phyloP scores from a whole-genome alignment of 2,888 invertebrate genomes.

The Eupithecia vulgata region DNA sequence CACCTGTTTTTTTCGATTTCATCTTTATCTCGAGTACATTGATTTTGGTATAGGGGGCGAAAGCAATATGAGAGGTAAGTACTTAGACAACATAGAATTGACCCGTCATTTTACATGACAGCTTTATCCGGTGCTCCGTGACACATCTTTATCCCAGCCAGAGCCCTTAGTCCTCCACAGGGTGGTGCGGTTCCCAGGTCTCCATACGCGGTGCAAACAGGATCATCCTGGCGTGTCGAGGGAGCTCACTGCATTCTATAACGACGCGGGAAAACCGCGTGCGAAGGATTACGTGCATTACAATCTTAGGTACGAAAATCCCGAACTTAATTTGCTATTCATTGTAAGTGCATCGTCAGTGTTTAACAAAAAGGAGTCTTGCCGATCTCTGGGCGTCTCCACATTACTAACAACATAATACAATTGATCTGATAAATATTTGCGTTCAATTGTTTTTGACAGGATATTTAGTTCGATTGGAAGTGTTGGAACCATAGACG shows the following conservation, averaged over 20 bases:
- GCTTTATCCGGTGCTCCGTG: neutral
- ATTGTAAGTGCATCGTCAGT: neutral
- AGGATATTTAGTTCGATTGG: too few species aligned
- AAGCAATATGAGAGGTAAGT: neutral
- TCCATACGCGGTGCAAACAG: conserved; percentile 7
- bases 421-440: too few species aligned
- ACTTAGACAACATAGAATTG: neutral
- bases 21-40: neutral
- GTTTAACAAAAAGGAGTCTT: neutral
- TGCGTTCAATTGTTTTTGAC: too few species aligned
- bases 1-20: neutral
- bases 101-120: neutral
- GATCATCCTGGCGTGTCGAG: conserved; percentile 1
- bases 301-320: neutral
- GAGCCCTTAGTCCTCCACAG: neutral
- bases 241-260: neutral
- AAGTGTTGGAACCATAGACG: too few species aligned
- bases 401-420: too few species aligned
- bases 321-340: neutral
- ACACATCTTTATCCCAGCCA: neutral
- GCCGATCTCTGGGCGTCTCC: neutral
- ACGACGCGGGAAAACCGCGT: neutral
- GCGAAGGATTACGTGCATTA: neutral
- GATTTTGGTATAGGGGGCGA: neutral
- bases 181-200: neutral